Conservation (phyloP, 2,888 invertebrate genomes). For the Endotricha flammealis region DNA sequence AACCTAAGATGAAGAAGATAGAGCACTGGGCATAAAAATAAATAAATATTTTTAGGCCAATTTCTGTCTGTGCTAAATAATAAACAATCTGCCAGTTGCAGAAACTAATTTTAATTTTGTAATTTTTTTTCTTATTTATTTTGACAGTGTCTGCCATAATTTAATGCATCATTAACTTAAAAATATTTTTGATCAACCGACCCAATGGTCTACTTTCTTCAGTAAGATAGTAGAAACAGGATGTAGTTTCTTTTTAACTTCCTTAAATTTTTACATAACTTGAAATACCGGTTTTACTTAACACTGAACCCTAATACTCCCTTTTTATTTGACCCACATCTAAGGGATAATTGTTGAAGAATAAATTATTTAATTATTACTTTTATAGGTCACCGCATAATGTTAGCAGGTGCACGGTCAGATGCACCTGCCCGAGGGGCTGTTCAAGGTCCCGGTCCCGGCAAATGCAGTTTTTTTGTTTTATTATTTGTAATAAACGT, state of each 20-base stretch:
- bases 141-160: too few relatives aligned
- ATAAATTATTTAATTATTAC: slow-evolving; percentile 72
- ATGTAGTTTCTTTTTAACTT: background rate
- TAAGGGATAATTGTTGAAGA: slow-evolving; percentile 59
- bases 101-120: too few relatives aligned
- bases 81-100: too few relatives aligned
- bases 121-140: too few relatives aligned
- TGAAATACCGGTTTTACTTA: slow-evolving; percentile 6
- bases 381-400: slow-evolving; percentile 75
- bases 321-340: slow-evolving; percentile 73
- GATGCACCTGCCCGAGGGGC: slow-evolving; percentile 60
- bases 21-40: too few relatives aligned
- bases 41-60: too few relatives aligned
- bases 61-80: too few relatives aligned
- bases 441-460: slow-evolving; percentile 64
- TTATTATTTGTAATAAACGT: slow-evolving; percentile 21
- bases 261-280: slow-evolving; percentile 3
- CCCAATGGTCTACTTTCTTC: too few relatives aligned
- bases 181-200: too few relatives aligned
- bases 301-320: slow-evolving; percentile 35
- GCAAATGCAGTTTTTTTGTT: slow-evolving; percentile 39
- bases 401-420: slow-evolving; percentile 60
- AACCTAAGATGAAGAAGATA: too few relatives aligned
- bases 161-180: too few relatives aligned
- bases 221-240: background rate